Evolutionary conservation across 2,797 vertebrate genomes (phyloP).

Genomic region (Gymnothorax reevesii): DNA sequence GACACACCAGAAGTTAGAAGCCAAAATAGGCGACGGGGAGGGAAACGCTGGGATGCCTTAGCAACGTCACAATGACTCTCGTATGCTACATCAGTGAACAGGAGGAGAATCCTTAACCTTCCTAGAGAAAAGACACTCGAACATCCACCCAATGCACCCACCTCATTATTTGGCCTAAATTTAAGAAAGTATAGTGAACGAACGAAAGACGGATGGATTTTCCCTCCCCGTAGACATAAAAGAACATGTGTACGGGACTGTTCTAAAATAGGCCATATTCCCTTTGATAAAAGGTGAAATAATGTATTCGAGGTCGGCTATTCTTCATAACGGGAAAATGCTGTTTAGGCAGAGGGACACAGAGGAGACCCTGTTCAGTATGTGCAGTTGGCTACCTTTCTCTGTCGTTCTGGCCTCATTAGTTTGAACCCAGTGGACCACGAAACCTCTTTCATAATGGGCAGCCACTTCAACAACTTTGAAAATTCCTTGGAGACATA

Average conservation of each 20-base stretch:
- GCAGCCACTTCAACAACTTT: slow-evolving; percentile 38
- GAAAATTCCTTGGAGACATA: slow-evolving; percentile 42
- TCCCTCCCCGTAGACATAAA: background rate
- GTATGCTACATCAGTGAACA: slow-evolving; percentile 15
- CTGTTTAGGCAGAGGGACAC: background rate
- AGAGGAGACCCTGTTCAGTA: slow-evolving; percentile 13
- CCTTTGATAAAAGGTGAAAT: background rate
- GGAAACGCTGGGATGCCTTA: slow-evolving; percentile 20
- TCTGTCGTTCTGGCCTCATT: slow-evolving; percentile 37
- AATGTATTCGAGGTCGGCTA: background rate
- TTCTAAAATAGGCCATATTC: background rate
- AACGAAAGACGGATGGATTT: background rate
- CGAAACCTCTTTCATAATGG: slow-evolving; percentile 39
- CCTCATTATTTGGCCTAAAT: background rate
- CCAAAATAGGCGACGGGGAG: slow-evolving; percentile 11
- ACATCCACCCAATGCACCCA: background rate
- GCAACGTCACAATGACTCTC: slow-evolving; percentile 37
- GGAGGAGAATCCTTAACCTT: background rate
- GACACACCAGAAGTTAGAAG: slow-evolving; percentile 26
- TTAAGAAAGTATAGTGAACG: background rate
- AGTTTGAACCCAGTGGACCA: slow-evolving; percentile 40
- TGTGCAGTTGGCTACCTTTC: background rate
- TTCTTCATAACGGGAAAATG: background rate
- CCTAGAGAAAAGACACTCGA: background rate
- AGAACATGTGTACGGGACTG: background rate